Evolutionary conservation across 2,888 invertebrate species (phyloP).

Genomic region (Mesorhabditis sp.): DNA sequence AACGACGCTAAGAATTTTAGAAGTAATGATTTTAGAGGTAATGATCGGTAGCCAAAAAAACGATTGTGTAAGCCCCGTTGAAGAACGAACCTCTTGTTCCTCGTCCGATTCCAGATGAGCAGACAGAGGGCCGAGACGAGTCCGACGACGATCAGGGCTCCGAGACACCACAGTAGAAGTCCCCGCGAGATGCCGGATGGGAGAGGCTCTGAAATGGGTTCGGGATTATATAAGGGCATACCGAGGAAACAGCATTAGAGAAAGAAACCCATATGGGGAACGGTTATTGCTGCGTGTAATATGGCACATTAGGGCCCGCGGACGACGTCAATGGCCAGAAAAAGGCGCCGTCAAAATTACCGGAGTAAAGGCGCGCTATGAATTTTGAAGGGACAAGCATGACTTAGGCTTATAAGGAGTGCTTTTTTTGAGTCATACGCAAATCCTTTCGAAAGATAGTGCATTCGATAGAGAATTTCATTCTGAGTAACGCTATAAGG

Average conservation of each 20-base stretch:
- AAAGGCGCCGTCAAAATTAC: too few species aligned
- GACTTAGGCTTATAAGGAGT: too few species aligned
- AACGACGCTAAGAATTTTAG: too few species aligned
- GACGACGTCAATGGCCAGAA: too few species aligned
- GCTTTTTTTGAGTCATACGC: too few species aligned
- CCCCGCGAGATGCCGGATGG: neutral
- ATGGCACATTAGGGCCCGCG: neutral
- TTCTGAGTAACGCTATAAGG: too few species aligned
- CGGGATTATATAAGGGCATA: neutral
- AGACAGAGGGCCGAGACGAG: constrained; percentile 24
- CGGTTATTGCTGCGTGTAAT: neutral
- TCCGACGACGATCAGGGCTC: constrained; percentile 25
- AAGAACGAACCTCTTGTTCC: constrained; percentile 34
- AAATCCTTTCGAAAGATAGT: too few species aligned
- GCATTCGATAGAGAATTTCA: too few species aligned
- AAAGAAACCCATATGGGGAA: too few species aligned
- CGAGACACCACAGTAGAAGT: constrained; percentile 14
- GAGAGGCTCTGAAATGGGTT: constrained; percentile 4
- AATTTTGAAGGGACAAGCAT: too few species aligned
- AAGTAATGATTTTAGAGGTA: neutral
- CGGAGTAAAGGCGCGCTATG: too few species aligned
- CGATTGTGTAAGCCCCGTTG: neutral
- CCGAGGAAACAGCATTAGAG: too few species aligned
- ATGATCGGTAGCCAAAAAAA: neutral
- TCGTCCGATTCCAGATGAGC: constrained; percentile 31